Evolutionary conservation across 2,113 vertebrate genomes (phyloP).

Genomic region (Plestiodon gilberti): DNA sequence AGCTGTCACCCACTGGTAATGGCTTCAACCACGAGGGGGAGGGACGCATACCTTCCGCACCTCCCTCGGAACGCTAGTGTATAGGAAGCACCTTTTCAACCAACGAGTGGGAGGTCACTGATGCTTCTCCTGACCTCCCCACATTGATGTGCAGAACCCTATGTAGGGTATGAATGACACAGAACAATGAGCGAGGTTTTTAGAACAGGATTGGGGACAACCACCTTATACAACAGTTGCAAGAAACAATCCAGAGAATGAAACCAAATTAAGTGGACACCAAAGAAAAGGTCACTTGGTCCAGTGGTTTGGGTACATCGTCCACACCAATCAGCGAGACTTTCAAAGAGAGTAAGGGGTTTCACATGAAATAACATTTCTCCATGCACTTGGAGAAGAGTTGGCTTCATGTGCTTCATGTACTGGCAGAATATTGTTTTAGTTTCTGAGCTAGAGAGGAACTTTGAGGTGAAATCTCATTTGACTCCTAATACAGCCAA

Average conservation of each 20-base stretch:
- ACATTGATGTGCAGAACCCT: too few species aligned
- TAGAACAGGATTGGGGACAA: not conserved
- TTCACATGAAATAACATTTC: not conserved
- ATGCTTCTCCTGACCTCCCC: too few species aligned
- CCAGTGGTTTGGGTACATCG: not conserved
- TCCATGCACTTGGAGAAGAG: not conserved
- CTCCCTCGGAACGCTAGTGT: too few species aligned
- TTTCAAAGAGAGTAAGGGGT: not conserved
- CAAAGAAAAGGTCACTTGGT: not conserved
- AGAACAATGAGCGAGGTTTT: not conserved
- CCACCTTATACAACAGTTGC: not conserved
- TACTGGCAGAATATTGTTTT: not conserved
- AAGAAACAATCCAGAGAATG: not conserved
- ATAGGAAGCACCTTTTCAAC: too few species aligned
- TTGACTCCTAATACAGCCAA: not conserved
- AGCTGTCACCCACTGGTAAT: too few species aligned
- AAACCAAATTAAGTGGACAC: not conserved
- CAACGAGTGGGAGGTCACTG: too few species aligned
- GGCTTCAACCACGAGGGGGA: too few species aligned
- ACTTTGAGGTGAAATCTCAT: not conserved
- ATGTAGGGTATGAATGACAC: not conserved
- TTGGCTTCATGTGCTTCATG: not conserved
- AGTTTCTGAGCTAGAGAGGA: not conserved
- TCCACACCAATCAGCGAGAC: not conserved
- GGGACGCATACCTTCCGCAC: too few species aligned